Evolutionary conservation across 2,888 invertebrate genomes (phyloP).

Genomic region (Orgyia antiqua): DNA sequence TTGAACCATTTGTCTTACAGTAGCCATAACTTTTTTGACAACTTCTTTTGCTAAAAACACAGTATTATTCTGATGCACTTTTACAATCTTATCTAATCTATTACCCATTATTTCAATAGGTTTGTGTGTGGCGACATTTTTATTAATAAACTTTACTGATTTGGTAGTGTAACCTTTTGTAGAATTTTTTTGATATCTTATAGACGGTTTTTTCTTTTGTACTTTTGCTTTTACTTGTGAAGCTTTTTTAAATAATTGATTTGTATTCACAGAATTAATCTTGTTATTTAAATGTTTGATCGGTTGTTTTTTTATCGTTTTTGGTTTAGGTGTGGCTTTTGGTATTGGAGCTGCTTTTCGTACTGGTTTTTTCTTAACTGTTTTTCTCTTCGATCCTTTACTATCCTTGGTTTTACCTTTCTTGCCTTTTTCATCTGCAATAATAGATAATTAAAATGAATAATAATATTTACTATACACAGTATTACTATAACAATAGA

Average conservation of each 20-base stretch:
- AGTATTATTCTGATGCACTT: constrained; percentile 11
- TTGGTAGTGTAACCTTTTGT: constrained; percentile 4
- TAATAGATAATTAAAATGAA: background rate
- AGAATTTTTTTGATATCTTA: constrained; percentile 10
- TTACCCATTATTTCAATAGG: constrained; percentile 14
- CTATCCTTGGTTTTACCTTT: constrained; percentile 3
- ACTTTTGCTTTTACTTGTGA: constrained; percentile 2
- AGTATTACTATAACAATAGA: no score
- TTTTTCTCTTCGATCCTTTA: constrained; percentile 1
- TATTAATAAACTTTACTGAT: constrained; percentile 17
- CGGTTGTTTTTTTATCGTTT: constrained; percentile 1
- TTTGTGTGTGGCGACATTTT: constrained; percentile 20
- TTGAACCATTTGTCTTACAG: constrained; percentile 34
- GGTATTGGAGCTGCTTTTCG: background rate
- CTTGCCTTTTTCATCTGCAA: background rate
- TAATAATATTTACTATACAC: background rate
- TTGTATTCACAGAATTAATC: constrained; percentile 3
- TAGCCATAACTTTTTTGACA: constrained; percentile 33
- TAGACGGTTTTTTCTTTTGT: constrained; percentile 10
- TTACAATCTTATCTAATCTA: constrained; percentile 11
- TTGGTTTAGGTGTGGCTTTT: background rate
- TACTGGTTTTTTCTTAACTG: constrained; percentile 2
- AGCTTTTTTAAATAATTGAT: constrained; percentile 14
- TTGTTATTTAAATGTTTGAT: constrained; percentile 3
- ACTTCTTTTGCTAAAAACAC: constrained; percentile 24